Evolutionary conservation across 1,140 invertebrate genomes (phyloP).

Genomic region (Drosophila pectinifera): DNA sequence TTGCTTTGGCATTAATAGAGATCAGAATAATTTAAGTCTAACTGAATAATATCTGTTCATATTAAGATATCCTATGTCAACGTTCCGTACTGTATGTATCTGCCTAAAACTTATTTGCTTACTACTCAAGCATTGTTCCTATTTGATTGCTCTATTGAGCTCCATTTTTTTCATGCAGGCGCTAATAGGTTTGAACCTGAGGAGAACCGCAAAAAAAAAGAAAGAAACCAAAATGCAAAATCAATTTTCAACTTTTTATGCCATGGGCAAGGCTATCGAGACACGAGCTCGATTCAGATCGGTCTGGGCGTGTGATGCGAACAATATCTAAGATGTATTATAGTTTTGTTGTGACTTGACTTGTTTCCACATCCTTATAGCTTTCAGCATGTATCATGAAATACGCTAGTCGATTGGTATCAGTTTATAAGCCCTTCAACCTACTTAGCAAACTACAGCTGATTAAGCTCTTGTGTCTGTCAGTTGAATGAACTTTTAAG

Average conservation of each 20-base stretch:
- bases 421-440: slow-evolving; percentile 31
- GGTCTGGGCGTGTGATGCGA: not conserved
- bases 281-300: slow-evolving; percentile 33
- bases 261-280: slow-evolving; percentile 52
- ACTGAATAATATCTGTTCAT: not conserved
- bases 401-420: slow-evolving; percentile 31
- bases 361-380: slow-evolving; percentile 37
- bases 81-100: slow-evolving; percentile 6
- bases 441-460: slow-evolving; percentile 15
- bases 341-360: slow-evolving; percentile 33
- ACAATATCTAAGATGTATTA: slow-evolving; percentile 18
- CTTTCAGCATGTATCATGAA: slow-evolving; percentile 28
- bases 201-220: slow-evolving; percentile 9
- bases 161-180: slow-evolving; percentile 39
- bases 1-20: too few relatives aligned
- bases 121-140: slow-evolving; percentile 40
- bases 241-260: slow-evolving; percentile 46
- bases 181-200: slow-evolving; percentile 54
- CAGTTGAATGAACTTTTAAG: slow-evolving; percentile 54
- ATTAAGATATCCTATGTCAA: not conserved
- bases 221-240: slow-evolving; percentile 12
- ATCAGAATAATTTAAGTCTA: too few relatives aligned
- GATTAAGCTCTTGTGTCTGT: slow-evolving; percentile 44
- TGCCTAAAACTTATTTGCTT: slow-evolving; percentile 30
- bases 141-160: slow-evolving; percentile 50